phyloP scores from a whole-genome alignment of 2,797 vertebrate genomes.

The Vespertilio murinus region DNA sequence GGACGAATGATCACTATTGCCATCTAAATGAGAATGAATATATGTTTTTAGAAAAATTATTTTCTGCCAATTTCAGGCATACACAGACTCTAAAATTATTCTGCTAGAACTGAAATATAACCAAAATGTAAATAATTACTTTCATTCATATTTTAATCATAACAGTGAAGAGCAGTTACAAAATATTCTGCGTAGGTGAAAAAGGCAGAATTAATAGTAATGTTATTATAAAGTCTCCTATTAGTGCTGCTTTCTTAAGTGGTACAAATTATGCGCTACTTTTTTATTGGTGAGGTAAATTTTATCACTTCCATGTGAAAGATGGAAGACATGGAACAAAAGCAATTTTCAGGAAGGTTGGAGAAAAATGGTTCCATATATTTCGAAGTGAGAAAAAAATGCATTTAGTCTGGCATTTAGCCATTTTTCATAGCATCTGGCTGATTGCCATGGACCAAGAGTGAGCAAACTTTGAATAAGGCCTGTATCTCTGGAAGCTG shows the following conservation, averaged over 20 bases:
- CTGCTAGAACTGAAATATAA: constrained; percentile 42
- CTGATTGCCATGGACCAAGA: not conserved
- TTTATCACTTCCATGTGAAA: not conserved
- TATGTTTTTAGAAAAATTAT: constrained; percentile 40
- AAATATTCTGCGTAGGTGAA: constrained; percentile 50
- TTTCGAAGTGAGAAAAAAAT: not conserved
- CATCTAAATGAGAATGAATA: not conserved
- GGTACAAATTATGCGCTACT: not conserved
- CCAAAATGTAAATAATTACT: constrained; percentile 54
- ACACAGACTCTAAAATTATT: constrained; percentile 49
- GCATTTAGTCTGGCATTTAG: not conserved
- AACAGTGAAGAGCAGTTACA: constrained; percentile 53
- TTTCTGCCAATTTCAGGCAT: constrained; percentile 44
- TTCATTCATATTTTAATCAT: constrained; percentile 50
- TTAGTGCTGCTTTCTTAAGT: not conserved
- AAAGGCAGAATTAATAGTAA: constrained; percentile 20
- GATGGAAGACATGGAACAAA: not conserved
- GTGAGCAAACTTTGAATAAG: not conserved
- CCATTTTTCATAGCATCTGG: constrained; percentile 5
- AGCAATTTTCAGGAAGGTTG: not conserved
- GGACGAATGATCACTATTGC: not conserved
- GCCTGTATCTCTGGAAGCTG: not conserved
- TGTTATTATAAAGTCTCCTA: not conserved
- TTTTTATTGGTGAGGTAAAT: not conserved
- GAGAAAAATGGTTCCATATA: not conserved